A percentile compares a stretch with the other conserved stretches of the same genome.
These are phyloP conservation scores for Dipodomys ordii DNA, from an alignment of 2,113 vertebrate species.

Conservation along the genomic window DNA sequence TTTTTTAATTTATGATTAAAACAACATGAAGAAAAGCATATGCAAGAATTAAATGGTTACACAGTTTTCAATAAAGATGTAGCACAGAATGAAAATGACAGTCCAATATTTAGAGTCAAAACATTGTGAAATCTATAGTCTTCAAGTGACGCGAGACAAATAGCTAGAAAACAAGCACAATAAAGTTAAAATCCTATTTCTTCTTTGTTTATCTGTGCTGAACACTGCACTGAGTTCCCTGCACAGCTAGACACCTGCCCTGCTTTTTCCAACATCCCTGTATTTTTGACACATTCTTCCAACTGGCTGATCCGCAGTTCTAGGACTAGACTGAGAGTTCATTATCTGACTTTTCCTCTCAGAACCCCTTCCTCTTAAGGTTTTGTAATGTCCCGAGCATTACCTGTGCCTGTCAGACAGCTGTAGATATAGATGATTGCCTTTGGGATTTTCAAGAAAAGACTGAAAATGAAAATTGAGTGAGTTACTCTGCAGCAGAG, in stretches of 20 bases:
- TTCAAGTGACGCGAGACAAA: neutral
- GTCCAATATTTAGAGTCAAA: neutral
- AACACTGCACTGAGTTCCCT: neutral
- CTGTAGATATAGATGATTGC: conserved; percentile 27
- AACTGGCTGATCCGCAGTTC: neutral
- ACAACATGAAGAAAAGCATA: neutral
- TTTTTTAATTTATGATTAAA: neutral
- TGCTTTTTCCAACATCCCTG: neutral
- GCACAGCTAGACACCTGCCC: neutral
- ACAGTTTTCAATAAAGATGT: conserved; percentile 5
- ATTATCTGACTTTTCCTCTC: conserved; percentile 50
- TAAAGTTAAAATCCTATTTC: neutral
- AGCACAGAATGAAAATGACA: neutral
- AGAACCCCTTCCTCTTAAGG: conserved; percentile 13
- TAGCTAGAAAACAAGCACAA: neutral
- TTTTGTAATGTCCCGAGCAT: conserved; percentile 4
- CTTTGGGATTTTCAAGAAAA: conserved; percentile 20
- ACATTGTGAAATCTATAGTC: neutral
- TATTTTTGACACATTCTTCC: conserved; percentile 2
- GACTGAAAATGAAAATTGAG: conserved; percentile 19
- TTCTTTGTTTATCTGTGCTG: neutral
- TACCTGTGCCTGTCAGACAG: conserved; percentile 11
- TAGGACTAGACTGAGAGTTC: conserved; percentile 18
- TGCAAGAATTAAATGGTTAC: neutral
- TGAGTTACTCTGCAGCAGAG: neutral